Evolutionary conservation across 2,888 invertebrate species (phyloP), one percentile per base, ranked within the genome.

Genomic region (Drepana falcataria): DNA sequence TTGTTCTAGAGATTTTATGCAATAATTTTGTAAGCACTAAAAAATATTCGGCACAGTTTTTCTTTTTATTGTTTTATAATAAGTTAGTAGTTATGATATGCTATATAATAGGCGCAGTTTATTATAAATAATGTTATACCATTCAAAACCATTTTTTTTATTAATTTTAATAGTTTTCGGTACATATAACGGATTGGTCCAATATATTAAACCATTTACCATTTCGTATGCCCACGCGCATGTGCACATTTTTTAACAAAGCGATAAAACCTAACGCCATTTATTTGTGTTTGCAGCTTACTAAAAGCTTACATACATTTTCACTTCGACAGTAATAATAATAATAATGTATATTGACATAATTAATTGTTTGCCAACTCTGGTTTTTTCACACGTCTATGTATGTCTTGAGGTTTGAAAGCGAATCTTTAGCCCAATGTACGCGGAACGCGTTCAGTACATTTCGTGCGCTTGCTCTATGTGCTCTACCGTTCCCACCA

Each of bases 391-490:
- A 49, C 73, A 82, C 66, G 69, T 77, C 89, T 85, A 75, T 76
- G 78, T 76, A 79, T 77, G 57, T 61, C 71, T 75, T 72, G 76
- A 75, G 77, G 77, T 77, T 79, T 80, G 83, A 85, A 85, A 86
- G 86, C 85, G 85, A 90, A 87, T 89, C 85, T 87, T 82, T 78
- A 74, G 73, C 81, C 81, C 77, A 83, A 83, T 80, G 83, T 81
- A 77, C 77, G 78, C 68, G 75, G 69, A 67, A 77, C 75, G 76
- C 73, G 72, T 73, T 85, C 90, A 88, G 88, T 88, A 68, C 77
- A 83, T 80, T 82, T 80, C 75, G 81, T 83, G 87, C 86, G 83
- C 78, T 79, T 77, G 85, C 75, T 80, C 71, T 75, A 79, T 79
- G 88, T 86, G 84, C 85, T 83, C 82, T 85, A 85, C 81, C 74